Evolutionary conservation across 2,888 invertebrate species (phyloP), one percentile per base, ranked within the genome.

Genomic region (Ypsolopha sequella): DNA sequence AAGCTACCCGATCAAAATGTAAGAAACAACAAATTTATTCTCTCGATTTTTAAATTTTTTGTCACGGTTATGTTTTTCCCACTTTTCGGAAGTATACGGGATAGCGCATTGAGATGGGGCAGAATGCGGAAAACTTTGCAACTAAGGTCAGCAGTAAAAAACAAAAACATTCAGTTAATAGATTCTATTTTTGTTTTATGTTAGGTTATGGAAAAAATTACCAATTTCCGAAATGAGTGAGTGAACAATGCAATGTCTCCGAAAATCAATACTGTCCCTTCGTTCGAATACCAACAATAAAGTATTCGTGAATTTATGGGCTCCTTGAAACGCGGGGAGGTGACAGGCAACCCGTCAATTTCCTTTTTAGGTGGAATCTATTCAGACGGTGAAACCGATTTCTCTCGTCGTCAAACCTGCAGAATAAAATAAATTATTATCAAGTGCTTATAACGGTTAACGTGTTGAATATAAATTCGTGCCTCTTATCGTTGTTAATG

Each of bases 291-390:
- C 64, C 65, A 73, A 24, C 24, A 24, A 73, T 76, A 69, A 66
- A 68, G 66, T 66, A 75, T 70, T 72, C 70, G 68, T 65, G 70
- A 73, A 76, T 79, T 78, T 78, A 76, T 75, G 54, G 73, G 71
- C 71, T 64, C 66, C 65, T 66, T 68, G 70, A 71, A 69, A 73
- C 63, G 69, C 60, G 63, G 57, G 62, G 68, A 68, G 65, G 2
- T 34, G 72, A 71, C 66, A 76, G 79, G 80, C 79, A 79, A 79
- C 76, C 76, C 75, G 77, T 79, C 80, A 76, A 81, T 81, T 81
- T 82, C 77, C 82, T 76, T 77, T 78, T 76, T 74, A 80, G 68
- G 65, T 63, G 63, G 68, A 73, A 76, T 76, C 77, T 71, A 80
- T 80, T 79, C 78, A 76, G 72, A 69, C 68, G 66, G 66, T 67